A percentile compares a stretch with the other conserved stretches of the same genome.
Conservation (phyloP, 2,113 vertebrate species). For the Crypturellus undulatus region DNA sequence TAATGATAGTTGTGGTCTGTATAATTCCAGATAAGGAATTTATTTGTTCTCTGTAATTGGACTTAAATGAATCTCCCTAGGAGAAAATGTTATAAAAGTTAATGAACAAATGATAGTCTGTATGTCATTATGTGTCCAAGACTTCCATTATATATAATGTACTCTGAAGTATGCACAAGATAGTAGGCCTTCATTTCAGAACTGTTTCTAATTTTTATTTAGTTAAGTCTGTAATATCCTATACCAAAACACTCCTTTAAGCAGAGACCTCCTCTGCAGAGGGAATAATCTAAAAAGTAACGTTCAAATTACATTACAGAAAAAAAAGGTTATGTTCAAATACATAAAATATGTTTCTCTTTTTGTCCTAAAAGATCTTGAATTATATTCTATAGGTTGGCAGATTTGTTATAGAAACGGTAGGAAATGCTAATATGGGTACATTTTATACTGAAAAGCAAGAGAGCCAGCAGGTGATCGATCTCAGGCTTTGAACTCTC, state of each 20-base stretch:
- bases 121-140: not conserved
- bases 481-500: not conserved
- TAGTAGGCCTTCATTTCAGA: not conserved
- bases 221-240: not conserved
- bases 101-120: not conserved
- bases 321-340: not conserved
- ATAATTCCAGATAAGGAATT: not conserved
- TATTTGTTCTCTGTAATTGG: not conserved
- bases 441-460: not conserved
- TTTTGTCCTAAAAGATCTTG: not conserved
- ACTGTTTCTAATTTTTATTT: not conserved
- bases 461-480: not conserved
- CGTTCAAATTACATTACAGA: too few species aligned
- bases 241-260: not conserved
- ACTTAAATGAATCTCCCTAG: not conserved
- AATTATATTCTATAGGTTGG: not conserved
- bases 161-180: not conserved
- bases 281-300: not conserved
- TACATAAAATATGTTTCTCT: not conserved
- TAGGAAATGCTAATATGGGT: not conserved
- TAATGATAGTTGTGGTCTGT: not conserved
- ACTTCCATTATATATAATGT: not conserved
- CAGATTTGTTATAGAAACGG: not conserved
- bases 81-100: not conserved
- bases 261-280: not conserved